Base-by-base conservation (phyloP, 2,888 invertebrate species). In the Diarsia mendica region DNA sequence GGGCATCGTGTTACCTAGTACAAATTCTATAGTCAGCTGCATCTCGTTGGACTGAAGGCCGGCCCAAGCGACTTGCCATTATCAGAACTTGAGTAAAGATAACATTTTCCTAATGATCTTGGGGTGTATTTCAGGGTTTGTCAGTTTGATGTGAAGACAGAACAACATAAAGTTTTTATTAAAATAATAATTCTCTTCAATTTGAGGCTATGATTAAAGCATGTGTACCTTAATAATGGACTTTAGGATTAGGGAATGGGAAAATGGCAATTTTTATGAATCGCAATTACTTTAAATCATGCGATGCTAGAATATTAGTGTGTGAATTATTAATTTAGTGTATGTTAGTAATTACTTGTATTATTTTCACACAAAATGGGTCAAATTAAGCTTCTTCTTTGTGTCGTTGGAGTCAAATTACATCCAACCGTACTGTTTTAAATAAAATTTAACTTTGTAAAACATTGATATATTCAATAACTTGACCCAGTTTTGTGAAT, bases 251-350 rank as follows among this genome's bases (percentile, higher is more conserved):
- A 23, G 55, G 80, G 28, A 8, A 49, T 1, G 49, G 73, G 64
- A 23, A 23, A 18, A 28, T 53, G 44, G 63, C 49, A 72, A 23
- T 75, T 78, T 78, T 78, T 80, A 78, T 78, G 78, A 74, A 61
- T 80, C 75, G 20, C 80, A 80, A 80, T 74, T 55, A 44, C 74
- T 78, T 53, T 61, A 44, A 44, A 49, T 23, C 9, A 51, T 65
- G 33, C 9, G 15, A 49, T 33, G 9, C 9, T 4, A 51, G 4
- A 46, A 39, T 39, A 39, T 39, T 39, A 39, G 39, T 39, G 39
- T 39, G 39, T 39, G 39, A 5, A 39, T 39, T 39, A 5, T 39
- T 18, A 46, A 18, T 44, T 53, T 23, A 1, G n/a, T 72, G 15
- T 23, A 15, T 66, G 33, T 33, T 69, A 10, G 48, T 15, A 18